Base-by-base conservation (phyloP, 1,140 invertebrate species). In the Drosophila rufa region DNA sequence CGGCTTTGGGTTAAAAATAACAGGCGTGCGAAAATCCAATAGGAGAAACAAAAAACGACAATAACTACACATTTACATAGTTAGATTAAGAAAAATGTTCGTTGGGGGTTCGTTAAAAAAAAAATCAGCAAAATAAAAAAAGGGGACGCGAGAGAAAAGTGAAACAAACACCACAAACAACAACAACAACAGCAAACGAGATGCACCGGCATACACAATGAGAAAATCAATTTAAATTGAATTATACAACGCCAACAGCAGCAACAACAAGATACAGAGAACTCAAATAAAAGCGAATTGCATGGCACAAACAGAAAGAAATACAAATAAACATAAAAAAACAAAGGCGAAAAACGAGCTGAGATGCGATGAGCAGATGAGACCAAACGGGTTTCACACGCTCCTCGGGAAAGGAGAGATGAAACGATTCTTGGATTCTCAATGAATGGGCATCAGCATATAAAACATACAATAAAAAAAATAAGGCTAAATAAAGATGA, bases 161-260 rank as follows among this genome's bases (percentile, higher is more conserved):
- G 66, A 78, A 68, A 71, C 61, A 68, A 46, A 59, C 69, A 48
- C 43, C 36, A 19, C 62, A 62, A 3, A 27, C 19, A 22, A 19
- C 62, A 19, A 22, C 47, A 51, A 51, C 38, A 64, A 70, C 11
- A 22, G n/a, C 55, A 59, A 55, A n/a, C 66, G 36, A 30, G 47
- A 65, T 53, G 50, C 38, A 50, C 22, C 22, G 56, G 33, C 33
- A 11, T 42, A 47, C 15, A 57, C 45, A 68, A 67, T 70, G 60
- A 56, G 56, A 66, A 87, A 87, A 87, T 87, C 83, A 87, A 87
- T 87, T 89, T 89, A 83, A 85, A 86, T 82, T 85, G 75, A 85
- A 85, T 86, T 86, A 85, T 79, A 85, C 82, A 85, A 86, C 69
- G 53, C 75, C 76, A 80, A 64, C 70, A 57, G 43, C 50, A 51